Conservation (phyloP, 2,888 invertebrate genomes). For the Troilus luridus region DNA sequence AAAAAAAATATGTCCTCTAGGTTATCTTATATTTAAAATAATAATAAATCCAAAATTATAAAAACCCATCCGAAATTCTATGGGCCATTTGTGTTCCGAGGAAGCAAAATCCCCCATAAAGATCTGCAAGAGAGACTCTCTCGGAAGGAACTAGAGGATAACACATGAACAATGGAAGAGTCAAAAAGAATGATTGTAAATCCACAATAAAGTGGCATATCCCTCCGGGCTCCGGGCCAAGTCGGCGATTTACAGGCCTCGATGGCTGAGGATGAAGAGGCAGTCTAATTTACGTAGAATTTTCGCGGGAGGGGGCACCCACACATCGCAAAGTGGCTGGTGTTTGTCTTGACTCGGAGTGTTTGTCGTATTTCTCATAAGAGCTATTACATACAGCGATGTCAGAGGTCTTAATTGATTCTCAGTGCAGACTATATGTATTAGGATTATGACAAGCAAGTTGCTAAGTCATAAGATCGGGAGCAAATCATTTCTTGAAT, state of each 20-base stretch:
- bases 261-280: neutral
- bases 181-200: slow-evolving; percentile 3
- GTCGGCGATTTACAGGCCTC: neutral
- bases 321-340: neutral
- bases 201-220: neutral
- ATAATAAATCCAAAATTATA: neutral
- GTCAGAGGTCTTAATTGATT: too few species aligned
- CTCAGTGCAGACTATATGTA: too few species aligned
- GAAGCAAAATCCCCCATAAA: neutral
- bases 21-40: too few species aligned
- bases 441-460: too few species aligned
- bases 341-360: neutral
- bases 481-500: too few species aligned
- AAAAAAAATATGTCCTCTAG: too few species aligned
- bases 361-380: neutral
- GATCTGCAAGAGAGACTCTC: neutral
- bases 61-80: neutral
- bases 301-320: neutral
- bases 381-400: too few species aligned
- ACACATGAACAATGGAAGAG: neutral
- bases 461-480: too few species aligned
- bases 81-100: neutral
- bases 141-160: neutral
- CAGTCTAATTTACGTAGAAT: slow-evolving; percentile 2
- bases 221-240: neutral